Percentiles rank a stretch among this genome's conserved stretches.
phyloP scores from a whole-genome alignment of 2,888 invertebrate genomes.

The Chouioia cunea region DNA sequence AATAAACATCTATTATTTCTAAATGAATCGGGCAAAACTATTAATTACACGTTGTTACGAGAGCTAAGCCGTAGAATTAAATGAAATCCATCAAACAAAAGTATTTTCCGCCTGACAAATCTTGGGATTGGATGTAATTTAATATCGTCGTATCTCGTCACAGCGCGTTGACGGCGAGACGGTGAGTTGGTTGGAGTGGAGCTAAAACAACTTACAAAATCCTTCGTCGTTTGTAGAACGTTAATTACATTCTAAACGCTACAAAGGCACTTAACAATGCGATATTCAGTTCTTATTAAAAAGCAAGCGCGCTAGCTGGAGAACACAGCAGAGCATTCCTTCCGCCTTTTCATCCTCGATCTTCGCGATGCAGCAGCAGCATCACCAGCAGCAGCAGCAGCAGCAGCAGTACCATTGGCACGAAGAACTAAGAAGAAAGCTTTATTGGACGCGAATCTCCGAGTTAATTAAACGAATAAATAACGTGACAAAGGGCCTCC shows the following conservation, averaged over 20 bases:
- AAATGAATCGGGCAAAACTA: too few relatives aligned
- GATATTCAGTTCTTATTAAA: slow-evolving; percentile 31
- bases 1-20: too few relatives aligned
- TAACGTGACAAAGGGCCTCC: slow-evolving; percentile 61
- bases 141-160: slow-evolving; percentile 3
- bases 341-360: neutral
- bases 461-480: slow-evolving; percentile 67
- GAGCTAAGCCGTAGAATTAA: too few relatives aligned
- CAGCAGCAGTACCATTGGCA: slow-evolving; percentile 43
- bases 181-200: neutral
- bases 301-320: neutral
- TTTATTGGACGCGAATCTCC: slow-evolving; percentile 59
- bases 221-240: slow-evolving; percentile 12
- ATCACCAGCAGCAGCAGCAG: slow-evolving; percentile 24
- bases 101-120: too few relatives aligned
- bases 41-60: too few relatives aligned
- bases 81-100: too few relatives aligned
- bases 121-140: too few relatives aligned
- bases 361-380: neutral
- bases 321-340: neutral
- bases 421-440: slow-evolving; percentile 46
- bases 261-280: slow-evolving; percentile 23
- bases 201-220: slow-evolving; percentile 20
- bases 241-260: slow-evolving; percentile 43
- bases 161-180: neutral